Evolutionary conservation across 1,140 invertebrate species (phyloP).

Genomic region (Adelges cooleyi): DNA sequence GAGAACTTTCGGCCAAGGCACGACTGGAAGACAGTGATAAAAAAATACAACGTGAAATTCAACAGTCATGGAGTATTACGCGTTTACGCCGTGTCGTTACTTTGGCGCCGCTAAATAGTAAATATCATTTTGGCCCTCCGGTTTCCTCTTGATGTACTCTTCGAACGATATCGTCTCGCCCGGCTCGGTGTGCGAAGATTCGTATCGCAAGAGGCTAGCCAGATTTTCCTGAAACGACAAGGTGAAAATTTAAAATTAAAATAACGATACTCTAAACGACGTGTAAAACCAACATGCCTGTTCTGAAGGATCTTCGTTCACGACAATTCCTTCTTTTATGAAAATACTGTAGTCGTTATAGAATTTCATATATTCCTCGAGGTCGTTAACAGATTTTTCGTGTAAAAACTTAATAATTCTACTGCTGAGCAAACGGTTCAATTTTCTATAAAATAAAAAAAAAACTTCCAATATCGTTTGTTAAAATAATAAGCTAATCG

Average conservation of each 20-base stretch:
- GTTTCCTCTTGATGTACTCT: conserved; percentile 67
- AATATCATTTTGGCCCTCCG: conserved; percentile 69
- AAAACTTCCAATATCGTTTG: neutral
- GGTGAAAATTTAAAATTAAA: conserved; percentile 27
- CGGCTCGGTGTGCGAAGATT: conserved; percentile 67
- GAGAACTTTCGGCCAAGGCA: conserved; percentile 77
- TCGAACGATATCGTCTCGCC: conserved; percentile 67
- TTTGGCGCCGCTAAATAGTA: conserved; percentile 89
- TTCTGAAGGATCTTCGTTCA: conserved; percentile 68
- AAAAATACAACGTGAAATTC: neutral
- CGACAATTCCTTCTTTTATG: conserved; percentile 90
- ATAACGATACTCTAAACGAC: neutral
- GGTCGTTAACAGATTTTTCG: conserved; percentile 74
- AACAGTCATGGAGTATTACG: no score
- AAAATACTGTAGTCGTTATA: conserved; percentile 88
- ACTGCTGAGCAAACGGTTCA: conserved; percentile 72
- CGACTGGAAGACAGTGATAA: conserved; percentile 50
- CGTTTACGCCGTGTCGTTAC: no score
- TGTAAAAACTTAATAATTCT: conserved; percentile 74
- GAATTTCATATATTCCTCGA: conserved; percentile 70
- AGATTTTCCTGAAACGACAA: conserved; percentile 66
- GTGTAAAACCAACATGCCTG: conserved; percentile 40
- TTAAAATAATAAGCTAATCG: conserved; percentile 28
- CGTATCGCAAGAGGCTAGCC: conserved; percentile 78
- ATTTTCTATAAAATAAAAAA: conserved; percentile 50